These are phyloP conservation scores for Cryptoprocta ferox DNA, from an alignment of 2,797 vertebrate genomes.

Conservation along the genomic window DNA sequence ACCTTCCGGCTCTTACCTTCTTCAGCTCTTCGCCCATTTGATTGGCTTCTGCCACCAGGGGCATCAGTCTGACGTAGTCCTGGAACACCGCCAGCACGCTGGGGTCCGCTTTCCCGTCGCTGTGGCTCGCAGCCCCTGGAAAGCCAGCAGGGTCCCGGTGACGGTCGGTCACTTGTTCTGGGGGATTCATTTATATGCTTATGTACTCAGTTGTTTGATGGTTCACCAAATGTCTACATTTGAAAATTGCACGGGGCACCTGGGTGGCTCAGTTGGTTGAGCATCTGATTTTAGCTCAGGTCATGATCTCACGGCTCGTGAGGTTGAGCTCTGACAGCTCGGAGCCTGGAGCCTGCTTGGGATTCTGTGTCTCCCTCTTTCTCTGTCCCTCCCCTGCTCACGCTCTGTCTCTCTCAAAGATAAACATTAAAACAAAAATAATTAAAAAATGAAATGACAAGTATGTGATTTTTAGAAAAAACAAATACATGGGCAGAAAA, in stretches of 20 bases:
- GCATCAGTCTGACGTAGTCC: slow-evolving; percentile 93
- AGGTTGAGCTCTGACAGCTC: not conserved
- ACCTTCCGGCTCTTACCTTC: slow-evolving; percentile 85
- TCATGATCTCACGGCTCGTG: not conserved
- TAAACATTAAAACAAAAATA: not conserved
- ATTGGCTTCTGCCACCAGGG: slow-evolving; percentile 93
- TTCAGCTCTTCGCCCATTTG: slow-evolving; percentile 94
- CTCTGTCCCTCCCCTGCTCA: not conserved
- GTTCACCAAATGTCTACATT: not conserved
- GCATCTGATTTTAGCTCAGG: not conserved
- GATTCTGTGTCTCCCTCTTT: not conserved
- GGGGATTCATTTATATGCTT: no score
- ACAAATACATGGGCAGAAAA: not conserved
- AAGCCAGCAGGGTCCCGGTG: not conserved
- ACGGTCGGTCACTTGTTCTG: not conserved
- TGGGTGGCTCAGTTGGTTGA: not conserved
- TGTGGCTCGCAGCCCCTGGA: slow-evolving; percentile 82
- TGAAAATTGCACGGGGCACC: not conserved
- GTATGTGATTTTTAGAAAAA: no score
- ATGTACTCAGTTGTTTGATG: not conserved
- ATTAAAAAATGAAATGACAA: no score
- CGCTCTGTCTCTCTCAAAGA: not conserved
- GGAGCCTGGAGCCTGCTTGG: no score
- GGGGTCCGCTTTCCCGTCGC: slow-evolving; percentile 87
- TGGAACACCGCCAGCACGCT: slow-evolving; percentile 93